A percentile compares a stretch with the other conserved stretches of the same genome.
Conservation (phyloP, 2,113 vertebrate genomes). For the Parus major region DNA sequence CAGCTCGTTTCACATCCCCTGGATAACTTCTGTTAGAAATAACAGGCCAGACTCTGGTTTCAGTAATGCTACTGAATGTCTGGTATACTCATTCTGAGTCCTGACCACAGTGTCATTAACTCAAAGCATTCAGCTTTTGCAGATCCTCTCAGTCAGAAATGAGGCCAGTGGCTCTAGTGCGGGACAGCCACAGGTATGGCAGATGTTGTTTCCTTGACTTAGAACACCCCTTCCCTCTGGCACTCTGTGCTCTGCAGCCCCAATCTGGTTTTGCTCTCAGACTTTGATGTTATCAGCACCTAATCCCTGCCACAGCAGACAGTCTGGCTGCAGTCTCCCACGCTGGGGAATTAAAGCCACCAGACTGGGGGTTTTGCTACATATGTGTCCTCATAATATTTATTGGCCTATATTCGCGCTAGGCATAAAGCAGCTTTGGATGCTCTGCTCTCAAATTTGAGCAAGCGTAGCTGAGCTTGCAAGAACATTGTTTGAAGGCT, state of each 20-base stretch:
- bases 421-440: not conserved
- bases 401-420: slow-evolving; percentile 23
- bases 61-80: not conserved
- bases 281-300: slow-evolving; percentile 28
- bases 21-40: not conserved
- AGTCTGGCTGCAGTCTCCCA: slow-evolving; percentile 6
- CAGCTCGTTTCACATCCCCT: not conserved
- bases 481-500: not conserved
- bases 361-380: not conserved
- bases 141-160: not conserved
- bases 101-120: not conserved
- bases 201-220: not conserved
- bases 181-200: not conserved
- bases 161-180: not conserved
- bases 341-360: slow-evolving; percentile 15
- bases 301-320: slow-evolving; percentile 52
- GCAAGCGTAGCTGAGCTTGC: not conserved
- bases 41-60: not conserved
- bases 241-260: not conserved
- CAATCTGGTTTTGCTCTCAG: slow-evolving; percentile 43
- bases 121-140: not conserved
- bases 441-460: not conserved
- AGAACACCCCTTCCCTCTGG: not conserved
- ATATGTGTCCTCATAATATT: not conserved
- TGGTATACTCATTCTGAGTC: not conserved